These are phyloP conservation scores for Gyrodactylus salaris DNA, from an alignment of 1,140 invertebrate species.

Conservation along the genomic window DNA sequence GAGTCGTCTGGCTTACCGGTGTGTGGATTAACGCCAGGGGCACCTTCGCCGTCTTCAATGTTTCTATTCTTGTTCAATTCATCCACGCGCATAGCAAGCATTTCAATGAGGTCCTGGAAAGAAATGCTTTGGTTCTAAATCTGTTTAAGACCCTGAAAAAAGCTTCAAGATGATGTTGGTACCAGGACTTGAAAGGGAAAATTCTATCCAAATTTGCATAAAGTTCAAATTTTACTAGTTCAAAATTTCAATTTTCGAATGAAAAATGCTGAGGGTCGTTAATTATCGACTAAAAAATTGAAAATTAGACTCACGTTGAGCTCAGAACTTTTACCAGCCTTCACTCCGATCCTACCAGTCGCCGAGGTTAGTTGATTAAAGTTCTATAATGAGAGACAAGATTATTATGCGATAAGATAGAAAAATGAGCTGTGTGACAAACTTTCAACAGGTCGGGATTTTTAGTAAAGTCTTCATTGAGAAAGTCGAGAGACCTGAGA, in stretches of 20 bases:
- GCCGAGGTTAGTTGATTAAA: not conserved
- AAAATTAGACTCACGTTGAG: not conserved
- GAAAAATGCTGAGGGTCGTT: too few relatives aligned
- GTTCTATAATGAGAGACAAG: too few relatives aligned
- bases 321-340: not conserved
- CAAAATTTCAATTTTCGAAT: too few relatives aligned
- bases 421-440: too few relatives aligned
- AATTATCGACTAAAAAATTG: too few relatives aligned
- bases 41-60: not conserved
- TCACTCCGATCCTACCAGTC: not conserved
- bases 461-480: not conserved
- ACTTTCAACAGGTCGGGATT: not conserved
- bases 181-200: too few relatives aligned
- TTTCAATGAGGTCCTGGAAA: not conserved
- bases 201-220: too few relatives aligned
- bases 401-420: too few relatives aligned
- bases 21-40: not conserved
- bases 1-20: not conserved
- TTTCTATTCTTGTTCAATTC: not conserved
- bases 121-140: not conserved
- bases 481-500: not conserved
- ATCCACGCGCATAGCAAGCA: not conserved
- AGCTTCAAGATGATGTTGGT: too few relatives aligned
- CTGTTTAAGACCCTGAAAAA: not conserved
- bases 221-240: too few relatives aligned